Conservation (phyloP, 2,113 vertebrate genomes). For the Oreochromis tanganicae region DNA sequence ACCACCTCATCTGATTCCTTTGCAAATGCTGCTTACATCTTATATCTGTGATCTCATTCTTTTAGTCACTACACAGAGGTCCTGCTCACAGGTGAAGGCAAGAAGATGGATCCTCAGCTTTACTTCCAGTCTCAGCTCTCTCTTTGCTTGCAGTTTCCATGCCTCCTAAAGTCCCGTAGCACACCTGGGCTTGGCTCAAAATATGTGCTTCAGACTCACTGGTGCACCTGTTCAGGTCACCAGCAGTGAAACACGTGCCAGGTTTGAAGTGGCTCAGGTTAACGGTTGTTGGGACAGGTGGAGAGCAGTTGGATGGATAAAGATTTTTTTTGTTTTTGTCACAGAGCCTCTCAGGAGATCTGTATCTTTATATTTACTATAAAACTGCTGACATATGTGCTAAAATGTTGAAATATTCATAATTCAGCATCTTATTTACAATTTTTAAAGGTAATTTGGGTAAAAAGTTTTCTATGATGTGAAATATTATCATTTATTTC, state of each 20-base stretch:
- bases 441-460: neutral
- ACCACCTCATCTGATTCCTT: accelerated
- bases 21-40: neutral
- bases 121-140: neutral
- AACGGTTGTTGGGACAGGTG: neutral
- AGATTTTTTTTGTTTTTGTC: accelerated
- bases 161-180: neutral
- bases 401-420: neutral
- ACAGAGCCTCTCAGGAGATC: neutral
- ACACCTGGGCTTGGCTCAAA: neutral
- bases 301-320: neutral
- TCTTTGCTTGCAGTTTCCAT: neutral
- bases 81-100: neutral
- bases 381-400: neutral
- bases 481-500: neutral
- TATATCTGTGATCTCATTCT: neutral
- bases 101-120: neutral
- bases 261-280: neutral
- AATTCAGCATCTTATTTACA: neutral
- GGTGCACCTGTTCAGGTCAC: neutral
- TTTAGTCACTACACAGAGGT: neutral
- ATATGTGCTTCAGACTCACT: neutral
- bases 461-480: neutral
- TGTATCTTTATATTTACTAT: neutral
- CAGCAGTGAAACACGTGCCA: neutral